Base-by-base conservation (phyloP, 2,888 invertebrate species). In the Adela reaumurella region DNA sequence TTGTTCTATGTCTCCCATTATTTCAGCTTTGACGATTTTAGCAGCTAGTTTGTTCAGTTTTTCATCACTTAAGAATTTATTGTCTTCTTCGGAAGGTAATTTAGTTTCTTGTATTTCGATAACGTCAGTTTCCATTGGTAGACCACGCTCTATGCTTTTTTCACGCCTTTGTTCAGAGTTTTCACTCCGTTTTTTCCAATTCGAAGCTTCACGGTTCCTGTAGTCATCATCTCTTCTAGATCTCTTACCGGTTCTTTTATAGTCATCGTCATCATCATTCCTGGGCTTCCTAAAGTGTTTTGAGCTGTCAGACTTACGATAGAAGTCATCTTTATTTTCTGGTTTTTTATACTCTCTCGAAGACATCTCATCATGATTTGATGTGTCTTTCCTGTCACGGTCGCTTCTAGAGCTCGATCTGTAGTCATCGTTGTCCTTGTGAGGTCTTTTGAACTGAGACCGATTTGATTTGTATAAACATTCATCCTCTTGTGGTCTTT, bases 11-110 rank as follows among this genome's bases (percentile, higher is more conserved):
- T 97, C 87, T 17, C 95, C 97, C 82, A 94, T 84, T 58, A 99
- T 85, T 83, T 98, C 96, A 14, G 97, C 97, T 77, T 95, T 95
- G 0, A 98, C 78, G 53, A 96, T 84, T 73, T 90, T 94, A 2
- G 97, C 94, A 42, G 88, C 94, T 43, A 99, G 67, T 58, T 88
- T 87, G 71, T 98, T 99, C 83, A 95, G 85, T 67, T 97, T 91
- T 56, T 87, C 86, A 68, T 92, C 89, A 44, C 87, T 86, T 17
- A 91, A 67, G 57, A 82, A 79, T 48, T 67, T 61, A 49, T 45
- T 57, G 19, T 58, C 55, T 49, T 54, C 54, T 47, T 46, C 43
- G 20, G 50, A 6, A 51, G 51, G 46, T 45, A 50, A 51, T 56
- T 47, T 55, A 55, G 43, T 49, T 43, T 51, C 19, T 45, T 49